phyloP scores from a whole-genome alignment of 2,113 vertebrate species.

The Hippocampus zosterae region DNA sequence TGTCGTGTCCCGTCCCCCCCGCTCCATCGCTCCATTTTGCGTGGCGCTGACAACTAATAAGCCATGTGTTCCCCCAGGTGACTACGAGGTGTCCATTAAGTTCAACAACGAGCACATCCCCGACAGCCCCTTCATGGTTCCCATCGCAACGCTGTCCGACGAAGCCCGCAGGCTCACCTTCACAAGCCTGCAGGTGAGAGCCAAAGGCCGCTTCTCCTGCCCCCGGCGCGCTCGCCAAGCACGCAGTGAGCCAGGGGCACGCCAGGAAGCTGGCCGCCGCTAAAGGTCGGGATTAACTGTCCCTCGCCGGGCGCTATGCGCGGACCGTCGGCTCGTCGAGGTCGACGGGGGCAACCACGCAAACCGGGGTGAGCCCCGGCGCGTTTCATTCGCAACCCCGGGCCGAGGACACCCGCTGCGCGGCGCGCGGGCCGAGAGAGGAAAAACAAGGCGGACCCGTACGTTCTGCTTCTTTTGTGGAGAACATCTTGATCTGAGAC shows the following conservation, averaged over 20 bases:
- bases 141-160: constrained; percentile 87
- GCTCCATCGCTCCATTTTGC: background rate
- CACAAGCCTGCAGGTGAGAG: constrained; percentile 88
- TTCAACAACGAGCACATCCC: constrained; percentile 97
- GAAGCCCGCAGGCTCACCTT: constrained; percentile 89
- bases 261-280: constrained; percentile 50
- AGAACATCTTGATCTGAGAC: too few species aligned
- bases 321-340: constrained; percentile 22
- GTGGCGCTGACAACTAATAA: constrained; percentile 40
- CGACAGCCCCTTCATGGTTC: constrained; percentile 95
- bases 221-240: constrained; percentile 53
- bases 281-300: constrained; percentile 70
- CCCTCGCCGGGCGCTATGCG: constrained; percentile 49
- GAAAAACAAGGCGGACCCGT: too few species aligned
- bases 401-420: too few species aligned
- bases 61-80: constrained; percentile 70
- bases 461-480: too few species aligned
- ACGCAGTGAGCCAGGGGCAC: constrained; percentile 32
- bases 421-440: too few species aligned
- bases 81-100: constrained; percentile 97
- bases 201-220: constrained; percentile 36
- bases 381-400: background rate
- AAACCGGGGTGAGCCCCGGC: too few species aligned
- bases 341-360: too few species aligned
- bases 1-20: too few species aligned